Evolutionary conservation across 2,797 vertebrate genomes (phyloP).

Genomic region (Arnoldichthys spilopterus): DNA sequence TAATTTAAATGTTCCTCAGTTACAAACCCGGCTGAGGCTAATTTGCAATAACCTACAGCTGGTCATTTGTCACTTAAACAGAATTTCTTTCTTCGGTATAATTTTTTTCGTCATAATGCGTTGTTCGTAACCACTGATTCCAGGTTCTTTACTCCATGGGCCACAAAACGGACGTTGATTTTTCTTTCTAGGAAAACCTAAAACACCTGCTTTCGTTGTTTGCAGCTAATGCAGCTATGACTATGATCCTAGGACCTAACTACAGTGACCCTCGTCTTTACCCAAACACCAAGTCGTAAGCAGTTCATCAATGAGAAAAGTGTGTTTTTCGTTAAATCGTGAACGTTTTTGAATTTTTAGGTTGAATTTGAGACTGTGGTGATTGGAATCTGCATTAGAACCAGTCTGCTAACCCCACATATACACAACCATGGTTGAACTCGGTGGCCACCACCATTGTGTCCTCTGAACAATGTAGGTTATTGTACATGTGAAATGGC

Average conservation of each 20-base stretch:
- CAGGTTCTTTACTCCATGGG: background rate
- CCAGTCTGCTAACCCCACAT: slow-evolving; percentile 42
- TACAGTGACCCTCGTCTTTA: background rate
- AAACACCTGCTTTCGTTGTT: background rate
- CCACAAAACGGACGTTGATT: background rate
- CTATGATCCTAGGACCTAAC: background rate
- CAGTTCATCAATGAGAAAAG: background rate
- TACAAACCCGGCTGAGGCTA: slow-evolving; percentile 25
- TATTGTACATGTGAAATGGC: slow-evolving; percentile 26
- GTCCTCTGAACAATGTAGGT: slow-evolving; percentile 18
- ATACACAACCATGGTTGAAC: slow-evolving; percentile 3
- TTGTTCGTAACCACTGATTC: background rate
- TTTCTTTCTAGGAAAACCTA: background rate
- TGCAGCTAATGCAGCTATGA: background rate
- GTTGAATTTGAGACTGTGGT: slow-evolving; percentile 11
- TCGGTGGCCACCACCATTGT: background rate
- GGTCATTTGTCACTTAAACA: slow-evolving; percentile 40
- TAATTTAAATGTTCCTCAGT: slow-evolving; percentile 34
- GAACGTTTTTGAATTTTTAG: background rate
- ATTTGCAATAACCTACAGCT: slow-evolving; percentile 47
- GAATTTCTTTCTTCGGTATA: slow-evolving; percentile 11
- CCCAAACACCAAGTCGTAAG: slow-evolving; percentile 1
- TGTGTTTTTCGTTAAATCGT: background rate
- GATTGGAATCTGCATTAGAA: slow-evolving; percentile 35
- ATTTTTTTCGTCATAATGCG: background rate